phyloP scores from a whole-genome alignment of 2,888 invertebrate genomes.

The Argynnis bischoffii region DNA sequence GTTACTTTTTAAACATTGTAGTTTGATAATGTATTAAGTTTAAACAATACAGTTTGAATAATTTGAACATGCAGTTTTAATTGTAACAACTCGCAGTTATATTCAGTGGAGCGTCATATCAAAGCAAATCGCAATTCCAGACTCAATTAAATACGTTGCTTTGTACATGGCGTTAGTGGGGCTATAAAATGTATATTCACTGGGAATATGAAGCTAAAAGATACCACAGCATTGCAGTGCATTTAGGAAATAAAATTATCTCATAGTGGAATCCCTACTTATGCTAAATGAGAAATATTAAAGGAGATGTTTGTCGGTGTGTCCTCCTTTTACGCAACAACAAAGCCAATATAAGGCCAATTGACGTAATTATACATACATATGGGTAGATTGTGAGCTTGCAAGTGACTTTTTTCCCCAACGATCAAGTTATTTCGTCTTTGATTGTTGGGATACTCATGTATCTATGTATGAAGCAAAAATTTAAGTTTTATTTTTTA shows the following conservation, averaged over 20 bases:
- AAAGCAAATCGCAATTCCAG: constrained; percentile 31
- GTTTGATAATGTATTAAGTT: neutral
- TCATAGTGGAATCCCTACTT: too few species aligned
- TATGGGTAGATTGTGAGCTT: too few species aligned
- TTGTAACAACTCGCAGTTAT: constrained; percentile 6
- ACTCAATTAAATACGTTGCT: constrained; percentile 31
- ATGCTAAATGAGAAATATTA: too few species aligned
- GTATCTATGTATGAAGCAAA: too few species aligned
- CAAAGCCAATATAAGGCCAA: neutral
- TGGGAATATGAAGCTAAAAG: constrained; percentile 25
- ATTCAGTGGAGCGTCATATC: constrained; percentile 27
- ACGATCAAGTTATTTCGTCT: too few species aligned
- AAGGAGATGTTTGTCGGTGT: too few species aligned
- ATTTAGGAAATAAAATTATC: too few species aligned
- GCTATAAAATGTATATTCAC: constrained; percentile 23
- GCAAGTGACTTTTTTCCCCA: too few species aligned
- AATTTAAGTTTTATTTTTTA: too few species aligned
- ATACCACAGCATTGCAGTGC: constrained; percentile 4
- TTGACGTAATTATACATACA: neutral
- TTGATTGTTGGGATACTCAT: too few species aligned
- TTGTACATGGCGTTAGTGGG: constrained; percentile 26
- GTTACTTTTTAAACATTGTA: too few species aligned
- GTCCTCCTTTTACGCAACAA: too few species aligned
- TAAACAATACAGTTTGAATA: neutral
- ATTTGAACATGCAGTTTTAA: constrained; percentile 13